Percentiles rank a stretch among this genome's conserved stretches.
phyloP scores from a whole-genome alignment of 1,140 invertebrate species.

The Macrocentrus cingulum region DNA sequence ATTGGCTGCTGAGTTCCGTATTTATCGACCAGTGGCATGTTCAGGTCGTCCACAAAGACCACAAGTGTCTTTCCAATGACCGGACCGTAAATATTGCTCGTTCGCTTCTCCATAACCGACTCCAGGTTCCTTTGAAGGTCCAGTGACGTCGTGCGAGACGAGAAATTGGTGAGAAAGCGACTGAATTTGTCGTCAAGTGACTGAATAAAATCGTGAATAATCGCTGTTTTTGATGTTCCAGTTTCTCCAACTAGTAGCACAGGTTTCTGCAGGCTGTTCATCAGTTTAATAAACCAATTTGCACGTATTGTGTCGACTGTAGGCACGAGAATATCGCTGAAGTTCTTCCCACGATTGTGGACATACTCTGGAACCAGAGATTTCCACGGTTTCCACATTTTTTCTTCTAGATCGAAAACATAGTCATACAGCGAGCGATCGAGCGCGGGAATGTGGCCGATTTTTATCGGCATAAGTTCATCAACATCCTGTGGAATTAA shows the following conservation, averaged over 20 bases:
- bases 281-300: constrained; percentile 75
- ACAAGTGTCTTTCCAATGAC: constrained; percentile 82
- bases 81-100: constrained; percentile 86
- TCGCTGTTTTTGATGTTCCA: constrained; percentile 88
- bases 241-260: constrained; percentile 85
- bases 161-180: constrained; percentile 84
- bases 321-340: constrained; percentile 84
- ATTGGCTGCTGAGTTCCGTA: constrained; percentile 93
- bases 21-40: constrained; percentile 86
- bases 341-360: constrained; percentile 70
- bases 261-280: constrained; percentile 77
- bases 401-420: constrained; percentile 69
- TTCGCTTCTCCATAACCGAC: constrained; percentile 83
- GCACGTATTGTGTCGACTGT: constrained; percentile 82
- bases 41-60: constrained; percentile 91
- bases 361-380: constrained; percentile 74
- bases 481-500: constrained; percentile 67
- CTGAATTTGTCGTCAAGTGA: constrained; percentile 71
- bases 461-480: constrained; percentile 66
- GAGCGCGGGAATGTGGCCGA: constrained; percentile 70
- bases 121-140: constrained; percentile 87
- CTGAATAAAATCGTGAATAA: constrained; percentile 78
- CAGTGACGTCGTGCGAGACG: constrained; percentile 83
- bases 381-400: constrained; percentile 84
- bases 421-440: constrained; percentile 79